Evolutionary conservation across 2,797 vertebrate genomes (phyloP).

Genomic region (Petrocephalus schoutedeni): DNA sequence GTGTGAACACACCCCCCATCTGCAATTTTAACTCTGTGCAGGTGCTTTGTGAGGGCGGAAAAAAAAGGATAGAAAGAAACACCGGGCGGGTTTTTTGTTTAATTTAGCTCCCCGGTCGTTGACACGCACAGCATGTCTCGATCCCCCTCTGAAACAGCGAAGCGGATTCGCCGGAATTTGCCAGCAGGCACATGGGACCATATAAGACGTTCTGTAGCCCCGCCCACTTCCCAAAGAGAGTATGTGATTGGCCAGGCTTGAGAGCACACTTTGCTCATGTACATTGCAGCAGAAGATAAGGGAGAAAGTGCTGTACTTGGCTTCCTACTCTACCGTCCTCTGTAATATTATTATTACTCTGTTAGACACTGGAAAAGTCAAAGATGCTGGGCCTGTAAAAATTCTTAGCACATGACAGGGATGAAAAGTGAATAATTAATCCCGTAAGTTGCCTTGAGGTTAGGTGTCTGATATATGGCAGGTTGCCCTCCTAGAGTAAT

Average conservation of each 20-base stretch:
- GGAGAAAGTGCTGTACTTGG: not conserved
- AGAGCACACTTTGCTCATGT: not conserved
- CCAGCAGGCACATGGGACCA: conserved; percentile 55
- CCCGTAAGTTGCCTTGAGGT: not conserved
- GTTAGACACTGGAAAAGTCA: not conserved
- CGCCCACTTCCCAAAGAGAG: conserved; percentile 27
- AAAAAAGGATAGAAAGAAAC: not conserved
- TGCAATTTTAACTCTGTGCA: not conserved
- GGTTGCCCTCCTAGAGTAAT: not conserved
- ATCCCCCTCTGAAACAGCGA: conserved; percentile 26
- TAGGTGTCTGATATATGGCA: not conserved
- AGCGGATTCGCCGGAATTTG: conserved; percentile 54
- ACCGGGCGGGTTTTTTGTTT: not conserved
- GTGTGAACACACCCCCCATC: conserved; percentile 12
- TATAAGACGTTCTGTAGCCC: conserved; percentile 43
- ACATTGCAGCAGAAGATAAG: not conserved
- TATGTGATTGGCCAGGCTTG: not conserved
- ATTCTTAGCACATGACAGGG: not conserved
- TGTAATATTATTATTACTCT: not conserved
- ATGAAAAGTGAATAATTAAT: not conserved
- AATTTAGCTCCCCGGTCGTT: conserved; percentile 1
- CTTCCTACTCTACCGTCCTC: not conserved
- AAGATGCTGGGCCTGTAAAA: not conserved
- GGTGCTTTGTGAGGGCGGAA: not conserved
- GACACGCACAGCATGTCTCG: not conserved